phyloP scores from a whole-genome alignment of 2,797 vertebrate species.

The Urocyon cinereoargenteus region DNA sequence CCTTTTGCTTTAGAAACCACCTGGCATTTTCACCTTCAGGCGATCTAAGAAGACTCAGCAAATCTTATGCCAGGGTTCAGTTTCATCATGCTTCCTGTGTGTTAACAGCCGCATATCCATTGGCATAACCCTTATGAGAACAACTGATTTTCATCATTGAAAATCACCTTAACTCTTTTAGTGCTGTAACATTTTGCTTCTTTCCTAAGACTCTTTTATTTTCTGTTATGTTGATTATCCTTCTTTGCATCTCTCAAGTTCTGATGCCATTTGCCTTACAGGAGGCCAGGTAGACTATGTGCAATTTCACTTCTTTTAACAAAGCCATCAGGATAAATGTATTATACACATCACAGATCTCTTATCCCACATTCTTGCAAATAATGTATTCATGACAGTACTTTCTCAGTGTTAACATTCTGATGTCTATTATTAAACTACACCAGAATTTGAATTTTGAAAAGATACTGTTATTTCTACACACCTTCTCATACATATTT shows the following conservation, averaged over 20 bases:
- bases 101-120: slow-evolving; percentile 32
- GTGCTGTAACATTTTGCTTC: slow-evolving; percentile 25
- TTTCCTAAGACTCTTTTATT: slow-evolving; percentile 33
- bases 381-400: slow-evolving; percentile 84
- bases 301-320: slow-evolving; percentile 72
- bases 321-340: slow-evolving; percentile 66
- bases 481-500: slow-evolving; percentile 83
- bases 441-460: slow-evolving; percentile 79
- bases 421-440: slow-evolving; percentile 83
- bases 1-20: slow-evolving; percentile 59
- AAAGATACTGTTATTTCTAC: slow-evolving; percentile 82
- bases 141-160: slow-evolving; percentile 42
- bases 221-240: slow-evolving; percentile 54
- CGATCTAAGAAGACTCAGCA: background rate
- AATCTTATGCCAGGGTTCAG: slow-evolving; percentile 29
- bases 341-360: slow-evolving; percentile 66
- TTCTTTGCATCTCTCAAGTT: slow-evolving; percentile 52
- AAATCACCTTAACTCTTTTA: slow-evolving; percentile 17
- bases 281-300: slow-evolving; percentile 24
- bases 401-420: slow-evolving; percentile 77
- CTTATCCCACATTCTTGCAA: slow-evolving; percentile 69
- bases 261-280: slow-evolving; percentile 62
- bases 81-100: background rate
- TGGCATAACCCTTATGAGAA: slow-evolving; percentile 41
- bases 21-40: slow-evolving; percentile 52